Evolutionary conservation across 1,140 invertebrate species (phyloP), one percentile per base, ranked within the genome.

Genomic region (Drosophila asahinai): DNA sequence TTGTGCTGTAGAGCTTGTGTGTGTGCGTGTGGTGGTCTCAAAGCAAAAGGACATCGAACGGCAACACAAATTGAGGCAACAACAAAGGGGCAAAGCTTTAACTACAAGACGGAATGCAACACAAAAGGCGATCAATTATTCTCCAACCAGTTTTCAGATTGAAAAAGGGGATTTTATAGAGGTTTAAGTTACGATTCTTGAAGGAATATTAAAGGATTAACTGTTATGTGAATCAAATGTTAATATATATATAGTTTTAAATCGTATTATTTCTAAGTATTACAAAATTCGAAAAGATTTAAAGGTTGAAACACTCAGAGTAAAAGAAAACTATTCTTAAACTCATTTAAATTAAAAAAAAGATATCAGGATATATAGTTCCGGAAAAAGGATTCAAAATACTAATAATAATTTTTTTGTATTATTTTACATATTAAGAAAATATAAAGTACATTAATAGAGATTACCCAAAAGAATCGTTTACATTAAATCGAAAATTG

Each of bases 41-140:
- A 77, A 66, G 61, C 55, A 59, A 70, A 78, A 55, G 43, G 43
- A 58, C 36, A 54, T 57, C 59, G 22, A 43, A 78, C 51, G 58
- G 52, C 36, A 63, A 63, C 27, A 79, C 45, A 78, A 70, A 70
- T 65, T 78, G 52, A 65, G 68, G 73, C 48, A 60, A 25, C 68
- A 72, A 77, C 54, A 61, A 55, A 68, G 58, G 49, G 48, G 49
- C 43, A 86, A 86, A 76, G 70, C 78, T 65, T 49, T 64, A 81
- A 68, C 55, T 65, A 67, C 60, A 74, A 77, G 65, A 61, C 38
- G 55, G 12, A 38, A 67, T 48, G 65, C 38, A 66, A 59, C 36
- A 72, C 66, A 73, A 72, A 19, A 60, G 55, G 38, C 45, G 25
- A 48, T 19, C 45, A 54, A 33, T 52, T 25, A 59, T 70, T 36